Conservation (phyloP, 1,140 invertebrate genomes). For the Mizuhopecten yessoensis region DNA sequence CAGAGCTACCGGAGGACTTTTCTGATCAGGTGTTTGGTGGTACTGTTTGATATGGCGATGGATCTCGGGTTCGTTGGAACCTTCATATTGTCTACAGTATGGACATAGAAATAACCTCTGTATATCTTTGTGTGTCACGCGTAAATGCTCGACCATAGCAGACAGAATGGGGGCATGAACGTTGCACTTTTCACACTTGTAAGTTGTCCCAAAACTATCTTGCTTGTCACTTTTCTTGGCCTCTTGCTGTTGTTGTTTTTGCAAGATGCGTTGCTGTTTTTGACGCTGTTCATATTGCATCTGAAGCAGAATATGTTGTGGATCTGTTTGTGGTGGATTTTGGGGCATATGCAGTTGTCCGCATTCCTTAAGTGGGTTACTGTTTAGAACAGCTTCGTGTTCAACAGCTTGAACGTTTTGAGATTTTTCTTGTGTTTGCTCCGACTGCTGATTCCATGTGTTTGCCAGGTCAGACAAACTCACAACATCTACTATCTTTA, state of each 20-base stretch:
- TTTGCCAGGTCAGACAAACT: slow-evolving; percentile 70
- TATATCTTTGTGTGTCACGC: slow-evolving; percentile 73
- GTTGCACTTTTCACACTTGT: slow-evolving; percentile 79
- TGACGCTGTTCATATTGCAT: slow-evolving; percentile 38
- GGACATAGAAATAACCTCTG: slow-evolving; percentile 75
- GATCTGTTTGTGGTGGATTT: neutral
- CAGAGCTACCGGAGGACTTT: slow-evolving; percentile 76
- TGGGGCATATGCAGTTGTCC: neutral
- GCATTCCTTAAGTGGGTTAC: neutral
- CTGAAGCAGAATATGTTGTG: slow-evolving; percentile 41
- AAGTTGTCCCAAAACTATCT: slow-evolving; percentile 65
- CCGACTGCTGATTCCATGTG: neutral
- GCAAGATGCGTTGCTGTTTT: neutral
- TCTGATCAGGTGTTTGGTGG: slow-evolving; percentile 69
- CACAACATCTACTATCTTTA: slow-evolving; percentile 77
- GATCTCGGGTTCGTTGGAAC: slow-evolving; percentile 72
- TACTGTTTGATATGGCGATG: slow-evolving; percentile 71
- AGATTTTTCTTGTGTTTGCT: neutral
- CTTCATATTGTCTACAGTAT: slow-evolving; percentile 73
- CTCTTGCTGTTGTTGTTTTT: neutral
- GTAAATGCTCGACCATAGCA: slow-evolving; percentile 76
- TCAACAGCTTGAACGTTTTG: neutral
- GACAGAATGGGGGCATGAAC: slow-evolving; percentile 78
- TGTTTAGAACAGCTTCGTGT: neutral
- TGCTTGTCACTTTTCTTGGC: slow-evolving; percentile 46